A percentile compares a stretch with the other conserved stretches of the same genome.
Evolutionary conservation across 2,113 vertebrate species (phyloP).

Genomic region (Nibea albiflora): DNA sequence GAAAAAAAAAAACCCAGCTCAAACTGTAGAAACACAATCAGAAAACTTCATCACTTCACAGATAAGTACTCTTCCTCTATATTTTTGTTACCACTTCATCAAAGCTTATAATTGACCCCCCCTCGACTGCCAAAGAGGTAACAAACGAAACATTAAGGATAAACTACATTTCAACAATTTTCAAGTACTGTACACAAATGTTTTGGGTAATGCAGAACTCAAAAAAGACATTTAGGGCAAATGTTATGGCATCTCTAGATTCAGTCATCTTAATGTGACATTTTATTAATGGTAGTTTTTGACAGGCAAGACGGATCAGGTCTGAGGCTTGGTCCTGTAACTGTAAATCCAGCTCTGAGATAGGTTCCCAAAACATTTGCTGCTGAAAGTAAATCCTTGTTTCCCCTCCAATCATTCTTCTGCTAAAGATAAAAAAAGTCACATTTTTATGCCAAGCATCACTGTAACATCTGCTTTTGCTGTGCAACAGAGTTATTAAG

Average conservation of each 20-base stretch:
- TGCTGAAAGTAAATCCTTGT: conserved; percentile 41
- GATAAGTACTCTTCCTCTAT: neutral
- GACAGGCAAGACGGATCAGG: neutral
- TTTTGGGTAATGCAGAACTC: conserved; percentile 22
- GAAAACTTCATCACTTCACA: conserved; percentile 16
- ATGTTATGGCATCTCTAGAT: conserved; percentile 65
- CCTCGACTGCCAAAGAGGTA: neutral
- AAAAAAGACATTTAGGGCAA: conserved; percentile 38
- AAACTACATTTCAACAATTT: conserved; percentile 23
- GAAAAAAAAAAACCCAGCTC: neutral
- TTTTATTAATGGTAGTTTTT: conserved; percentile 32
- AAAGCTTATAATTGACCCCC: neutral
- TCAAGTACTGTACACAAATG: conserved; percentile 41
- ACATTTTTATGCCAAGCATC: neutral
- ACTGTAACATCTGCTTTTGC: neutral
- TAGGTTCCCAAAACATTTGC: conserved; percentile 54
- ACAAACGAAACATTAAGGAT: conserved; percentile 10
- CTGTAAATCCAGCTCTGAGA: neutral
- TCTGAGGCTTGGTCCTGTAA: conserved; percentile 38
- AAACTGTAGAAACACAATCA: conserved; percentile 11
- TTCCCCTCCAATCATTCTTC: neutral
- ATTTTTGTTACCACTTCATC: conserved; percentile 13
- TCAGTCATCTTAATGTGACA: conserved; percentile 58
- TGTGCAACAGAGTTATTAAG: conserved; percentile 3
- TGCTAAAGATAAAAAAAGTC: neutral